Conservation (phyloP, 2,113 vertebrate genomes). For the Macquaria australasica region DNA sequence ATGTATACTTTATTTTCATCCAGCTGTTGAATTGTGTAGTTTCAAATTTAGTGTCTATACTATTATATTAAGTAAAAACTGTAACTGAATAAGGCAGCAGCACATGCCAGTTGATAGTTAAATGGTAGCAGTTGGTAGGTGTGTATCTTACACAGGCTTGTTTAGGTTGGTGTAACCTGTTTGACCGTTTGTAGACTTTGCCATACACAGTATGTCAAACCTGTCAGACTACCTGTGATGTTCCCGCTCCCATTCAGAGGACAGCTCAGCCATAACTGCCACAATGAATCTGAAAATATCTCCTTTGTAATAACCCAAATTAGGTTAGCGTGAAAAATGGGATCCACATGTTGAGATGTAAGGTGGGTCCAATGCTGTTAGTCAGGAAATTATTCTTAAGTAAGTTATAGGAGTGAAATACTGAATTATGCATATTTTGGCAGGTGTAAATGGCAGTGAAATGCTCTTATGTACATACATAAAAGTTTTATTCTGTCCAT, state of each 20-base stretch:
- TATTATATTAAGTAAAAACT: neutral
- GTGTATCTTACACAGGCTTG: conserved; percentile 10
- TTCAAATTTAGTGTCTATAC: neutral
- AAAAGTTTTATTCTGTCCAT: neutral
- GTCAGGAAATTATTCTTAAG: neutral
- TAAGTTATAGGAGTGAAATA: neutral
- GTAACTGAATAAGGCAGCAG: neutral
- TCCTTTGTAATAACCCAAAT: neutral
- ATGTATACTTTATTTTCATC: neutral
- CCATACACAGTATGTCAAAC: conserved; percentile 41
- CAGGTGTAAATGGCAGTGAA: neutral
- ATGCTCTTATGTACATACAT: neutral
- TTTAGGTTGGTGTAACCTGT: conserved; percentile 66
- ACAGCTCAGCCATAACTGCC: conserved; percentile 30
- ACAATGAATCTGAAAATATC: conserved; percentile 4
- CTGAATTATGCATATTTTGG: neutral
- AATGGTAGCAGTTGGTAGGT: conserved; percentile 29
- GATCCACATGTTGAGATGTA: neutral
- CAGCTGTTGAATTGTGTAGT: neutral
- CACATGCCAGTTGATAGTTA: neutral
- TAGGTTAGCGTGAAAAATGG: neutral
- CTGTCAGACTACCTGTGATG: conserved; percentile 51
- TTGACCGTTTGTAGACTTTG: conserved; percentile 40
- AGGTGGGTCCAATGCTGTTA: neutral
- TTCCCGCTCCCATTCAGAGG: neutral